These are phyloP conservation scores for Sceliomorpha sp. DNA, from an alignment of 2,888 invertebrate genomes.

Conservation along the genomic window DNA sequence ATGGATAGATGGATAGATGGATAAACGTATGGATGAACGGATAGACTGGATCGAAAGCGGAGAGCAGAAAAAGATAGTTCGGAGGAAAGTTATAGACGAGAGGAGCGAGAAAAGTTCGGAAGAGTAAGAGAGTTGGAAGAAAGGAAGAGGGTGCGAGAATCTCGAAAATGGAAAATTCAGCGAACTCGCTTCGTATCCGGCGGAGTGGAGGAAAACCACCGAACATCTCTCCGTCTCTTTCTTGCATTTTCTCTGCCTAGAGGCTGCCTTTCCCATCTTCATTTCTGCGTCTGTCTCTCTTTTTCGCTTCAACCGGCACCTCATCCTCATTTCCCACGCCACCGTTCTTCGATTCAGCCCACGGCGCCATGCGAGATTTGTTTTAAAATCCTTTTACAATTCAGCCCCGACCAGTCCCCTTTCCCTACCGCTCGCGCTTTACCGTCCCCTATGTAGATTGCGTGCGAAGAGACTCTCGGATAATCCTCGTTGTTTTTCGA, in stretches of 20 bases:
- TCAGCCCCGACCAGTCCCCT: slow-evolving; percentile 54
- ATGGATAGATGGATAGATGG: slow-evolving; percentile 33
- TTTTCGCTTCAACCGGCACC: slow-evolving; percentile 19
- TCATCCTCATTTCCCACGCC: slow-evolving; percentile 31
- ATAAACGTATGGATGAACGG: slow-evolving; percentile 27
- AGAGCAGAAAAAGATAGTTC: slow-evolving; percentile 10
- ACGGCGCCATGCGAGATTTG: slow-evolving; percentile 76
- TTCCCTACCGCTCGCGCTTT: slow-evolving; percentile 32
- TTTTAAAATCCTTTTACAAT: slow-evolving; percentile 80
- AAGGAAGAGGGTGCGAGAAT: slow-evolving; percentile 60
- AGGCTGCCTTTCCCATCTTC: neutral
- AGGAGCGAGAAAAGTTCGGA: slow-evolving; percentile 40
- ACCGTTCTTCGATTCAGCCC: slow-evolving; percentile 75
- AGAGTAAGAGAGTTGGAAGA: slow-evolving; percentile 47
- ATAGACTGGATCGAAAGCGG: slow-evolving; percentile 14
- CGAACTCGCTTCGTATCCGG: slow-evolving; percentile 38
- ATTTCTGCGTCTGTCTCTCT: slow-evolving; percentile 9
- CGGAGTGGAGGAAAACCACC: slow-evolving; percentile 66
- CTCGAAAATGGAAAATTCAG: slow-evolving; percentile 76
- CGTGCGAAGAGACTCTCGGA: slow-evolving; percentile 68
- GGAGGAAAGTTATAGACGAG: slow-evolving; percentile 10
- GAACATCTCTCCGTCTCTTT: slow-evolving; percentile 61
- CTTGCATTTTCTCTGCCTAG: neutral
- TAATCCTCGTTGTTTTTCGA: slow-evolving; percentile 62
- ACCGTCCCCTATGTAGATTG: slow-evolving; percentile 67